Base-by-base conservation (phyloP, 92 coral and sea anemone genomes). In the Scolanthus callimorphus region DNA sequence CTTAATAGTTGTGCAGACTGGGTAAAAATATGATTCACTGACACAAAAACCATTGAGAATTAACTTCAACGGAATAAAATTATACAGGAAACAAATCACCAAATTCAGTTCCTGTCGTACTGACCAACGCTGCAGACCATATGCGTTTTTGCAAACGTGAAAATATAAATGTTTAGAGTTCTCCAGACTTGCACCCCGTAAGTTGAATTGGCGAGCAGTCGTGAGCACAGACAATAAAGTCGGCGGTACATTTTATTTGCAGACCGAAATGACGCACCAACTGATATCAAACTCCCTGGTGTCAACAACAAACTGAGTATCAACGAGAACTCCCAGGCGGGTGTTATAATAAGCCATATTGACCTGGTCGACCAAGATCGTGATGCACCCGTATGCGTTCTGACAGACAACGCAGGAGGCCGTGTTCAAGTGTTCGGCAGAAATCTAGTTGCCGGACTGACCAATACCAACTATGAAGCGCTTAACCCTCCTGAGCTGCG, bases 221-320 rank as follows among this genome's bases (percentile, higher is more conserved):
- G n/a, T n/a, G n/a, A n/a, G n/a, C n/a, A n/a, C n/a, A n/a, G n/a
- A n/a, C n/a, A n/a, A n/a, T n/a, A n/a, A n/a, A n/a, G n/a, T n/a
- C n/a, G n/a, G n/a, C n/a, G n/a, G 6, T 15, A 34, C 43, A 6
- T 34, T 34, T 34, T 6, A 6, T 34, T 34, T 34, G 15, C 43
- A 34, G 43, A 34, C 43, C 6, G 71, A 56, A 91, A 91, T 76
- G 97, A 91, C 47, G 83, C 97, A 2, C 97, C 97, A 27, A 80
- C 57, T 11, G 81, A 80, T 61, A 67, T 91, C 49, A 70, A 28
- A 1, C 79, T 91, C 28, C 71, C 78, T 25, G 75, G 75, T 13
- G 15, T 15, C 15, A 27, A 25, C 17, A 60, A 51, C 1, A 39
- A 20, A 37, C 17, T 65, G 37, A 43, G 39, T 26, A 15, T 86